phyloP scores from a whole-genome alignment of 2,113 vertebrate species.

The Cichladusa arquata region DNA sequence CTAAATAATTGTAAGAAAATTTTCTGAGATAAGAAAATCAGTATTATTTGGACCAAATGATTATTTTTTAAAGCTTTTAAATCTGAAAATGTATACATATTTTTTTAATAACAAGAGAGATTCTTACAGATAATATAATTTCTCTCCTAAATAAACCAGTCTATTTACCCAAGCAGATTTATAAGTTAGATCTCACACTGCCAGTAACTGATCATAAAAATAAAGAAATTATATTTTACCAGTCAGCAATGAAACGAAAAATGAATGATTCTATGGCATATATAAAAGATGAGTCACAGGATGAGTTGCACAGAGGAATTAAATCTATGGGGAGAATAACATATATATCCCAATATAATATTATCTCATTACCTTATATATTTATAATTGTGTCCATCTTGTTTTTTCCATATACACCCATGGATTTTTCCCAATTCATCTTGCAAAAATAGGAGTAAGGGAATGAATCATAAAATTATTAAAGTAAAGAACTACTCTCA shows the following conservation, averaged over 20 bases:
- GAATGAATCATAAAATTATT: neutral
- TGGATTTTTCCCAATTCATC: neutral
- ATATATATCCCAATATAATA: neutral
- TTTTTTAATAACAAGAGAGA: neutral
- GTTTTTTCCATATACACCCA: neutral
- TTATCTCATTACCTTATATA: neutral
- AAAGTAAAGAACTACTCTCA: neutral
- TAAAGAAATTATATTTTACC: neutral
- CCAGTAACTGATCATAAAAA: neutral
- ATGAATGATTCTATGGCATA: neutral
- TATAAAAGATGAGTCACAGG: neutral
- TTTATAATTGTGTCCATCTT: neutral
- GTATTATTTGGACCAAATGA: neutral
- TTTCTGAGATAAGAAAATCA: neutral
- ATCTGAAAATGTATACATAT: neutral
- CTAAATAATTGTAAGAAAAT: neutral
- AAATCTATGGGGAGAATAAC: neutral
- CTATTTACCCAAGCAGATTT: neutral
- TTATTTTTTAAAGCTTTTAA: neutral
- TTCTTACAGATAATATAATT: neutral
- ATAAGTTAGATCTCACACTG: neutral
- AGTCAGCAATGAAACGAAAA: neutral
- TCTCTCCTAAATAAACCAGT: neutral
- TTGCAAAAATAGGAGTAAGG: neutral
- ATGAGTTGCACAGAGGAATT: neutral